Evolutionary conservation across 2,113 vertebrate species (phyloP), one percentile per base, ranked within the genome.

Genomic region (Rafetus swinhoei): DNA sequence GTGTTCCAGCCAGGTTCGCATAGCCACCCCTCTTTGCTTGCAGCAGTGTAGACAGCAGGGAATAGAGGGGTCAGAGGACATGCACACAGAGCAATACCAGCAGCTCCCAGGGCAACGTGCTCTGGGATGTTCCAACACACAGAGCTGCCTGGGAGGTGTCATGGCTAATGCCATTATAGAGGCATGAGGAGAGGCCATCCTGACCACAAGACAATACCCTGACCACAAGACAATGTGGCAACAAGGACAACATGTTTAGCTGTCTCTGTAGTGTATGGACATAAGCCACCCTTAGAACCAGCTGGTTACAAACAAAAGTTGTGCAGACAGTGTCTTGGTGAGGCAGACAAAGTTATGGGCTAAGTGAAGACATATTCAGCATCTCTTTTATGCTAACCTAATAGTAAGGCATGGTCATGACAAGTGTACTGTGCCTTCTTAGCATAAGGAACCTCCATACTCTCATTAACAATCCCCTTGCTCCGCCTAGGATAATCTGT

Each of bases 291-390:
- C 82, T 79, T 52, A 81, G 59, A 84, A 87, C 86, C 25, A 92
- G 19, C 19, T 35, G 24, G 27, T 74, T 84, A 39, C 21, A 8
- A 92, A 25, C 19, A 86, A 50, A 11, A 94, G 79, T 39, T 18
- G 18, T 12, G 11, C 5, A n/a, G 81, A 80, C 7, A 72, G n/a
- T 6, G 3, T 59, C 21, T 11, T 16, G 72, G 57, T 21, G 24
- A 35, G 59, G 65, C 83, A 94, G 84, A 54, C 2, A 65, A 87
- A 69, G 59, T 80, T 87, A 85, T 88, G 55, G 19, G 14, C 15
- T 35, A 55, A 21, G 7, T 11, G 10, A 52, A 6, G 18, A 84
- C 57, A 45, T 35, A 32, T 21, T 74, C 15, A 35, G 12, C 11
- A 57, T 56, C 59, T 87, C 8, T 65, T 32, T 1, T 90, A 24